A percentile compares a stretch with the other conserved stretches of the same genome.
These are phyloP conservation scores for Cataglyphis rosenhaueri DNA, from an alignment of 2,888 invertebrate genomes.

Conservation along the genomic window DNA sequence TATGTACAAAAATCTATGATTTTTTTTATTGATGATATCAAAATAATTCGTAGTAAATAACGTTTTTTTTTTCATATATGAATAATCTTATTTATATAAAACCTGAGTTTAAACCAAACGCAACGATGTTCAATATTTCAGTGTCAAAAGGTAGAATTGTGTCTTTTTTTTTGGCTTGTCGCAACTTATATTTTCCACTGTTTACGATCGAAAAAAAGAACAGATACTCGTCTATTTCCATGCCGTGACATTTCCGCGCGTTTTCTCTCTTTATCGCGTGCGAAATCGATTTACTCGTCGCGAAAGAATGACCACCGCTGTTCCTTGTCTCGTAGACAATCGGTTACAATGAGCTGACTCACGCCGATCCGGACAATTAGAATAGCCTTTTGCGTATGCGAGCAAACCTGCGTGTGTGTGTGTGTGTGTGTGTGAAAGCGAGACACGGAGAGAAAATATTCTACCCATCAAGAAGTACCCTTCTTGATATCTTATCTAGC, in stretches of 20 bases:
- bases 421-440: not conserved
- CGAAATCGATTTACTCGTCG: slow-evolving; percentile 37
- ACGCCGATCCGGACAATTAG: slow-evolving; percentile 66
- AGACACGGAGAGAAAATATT: not conserved
- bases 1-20: not conserved
- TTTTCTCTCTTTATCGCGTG: slow-evolving; percentile 38
- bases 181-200: slow-evolving; percentile 19
- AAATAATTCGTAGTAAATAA: not conserved
- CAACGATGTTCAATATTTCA: not conserved
- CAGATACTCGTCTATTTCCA: slow-evolving; percentile 12
- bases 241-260: slow-evolving; percentile 24
- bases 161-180: slow-evolving; percentile 15
- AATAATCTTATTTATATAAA: not conserved
- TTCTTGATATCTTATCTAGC: not conserved
- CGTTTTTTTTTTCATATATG: not conserved
- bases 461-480: slow-evolving; percentile 13
- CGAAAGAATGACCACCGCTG: slow-evolving; percentile 26
- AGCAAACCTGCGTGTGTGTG: slow-evolving; percentile 16
- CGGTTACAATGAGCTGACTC: slow-evolving; percentile 67
- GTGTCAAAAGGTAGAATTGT: not conserved
- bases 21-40: not conserved
- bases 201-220: slow-evolving; percentile 18
- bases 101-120: not conserved
- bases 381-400: slow-evolving; percentile 52
- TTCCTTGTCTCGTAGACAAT: slow-evolving; percentile 34